phyloP scores from a whole-genome alignment of 2,797 vertebrate species.

The Loris lydekkerianus region DNA sequence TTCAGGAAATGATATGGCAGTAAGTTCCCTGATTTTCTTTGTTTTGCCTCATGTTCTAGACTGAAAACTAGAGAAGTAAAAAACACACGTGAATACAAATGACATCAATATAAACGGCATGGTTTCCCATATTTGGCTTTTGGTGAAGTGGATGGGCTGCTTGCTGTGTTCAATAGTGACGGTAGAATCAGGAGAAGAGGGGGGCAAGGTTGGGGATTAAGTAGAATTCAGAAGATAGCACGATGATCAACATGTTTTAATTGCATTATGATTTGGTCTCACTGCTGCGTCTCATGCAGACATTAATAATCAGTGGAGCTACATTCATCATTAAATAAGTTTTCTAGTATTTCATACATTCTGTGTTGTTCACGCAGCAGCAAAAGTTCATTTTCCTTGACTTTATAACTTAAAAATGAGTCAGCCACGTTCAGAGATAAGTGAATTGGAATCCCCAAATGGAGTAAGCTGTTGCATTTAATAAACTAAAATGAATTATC shows the following conservation, averaged over 20 bases:
- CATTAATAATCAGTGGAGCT: not conserved
- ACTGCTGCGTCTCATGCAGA: not conserved
- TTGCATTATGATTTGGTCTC: not conserved
- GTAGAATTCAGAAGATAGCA: not conserved
- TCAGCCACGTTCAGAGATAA: constrained; percentile 9
- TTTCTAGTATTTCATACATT: not conserved
- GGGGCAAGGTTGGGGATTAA: not conserved
- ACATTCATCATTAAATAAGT: not conserved
- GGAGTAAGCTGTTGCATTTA: not conserved
- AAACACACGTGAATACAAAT: not conserved
- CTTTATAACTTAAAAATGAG: not conserved
- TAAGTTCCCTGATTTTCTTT: not conserved
- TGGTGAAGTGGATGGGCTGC: not conserved
- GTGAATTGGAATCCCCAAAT: not conserved
- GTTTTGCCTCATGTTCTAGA: too few species aligned
- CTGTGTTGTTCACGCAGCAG: not conserved
- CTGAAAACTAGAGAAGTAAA: not conserved
- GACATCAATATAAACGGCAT: not conserved
- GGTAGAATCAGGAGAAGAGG: too few species aligned
- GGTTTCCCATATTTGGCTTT: not conserved
- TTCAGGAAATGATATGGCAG: not conserved
- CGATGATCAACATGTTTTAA: not conserved
- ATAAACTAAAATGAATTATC: not conserved
- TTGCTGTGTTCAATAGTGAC: not conserved
- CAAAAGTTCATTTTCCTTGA: not conserved